Base-by-base conservation (phyloP, 2,797 vertebrate species). In the Falco peregrinus region DNA sequence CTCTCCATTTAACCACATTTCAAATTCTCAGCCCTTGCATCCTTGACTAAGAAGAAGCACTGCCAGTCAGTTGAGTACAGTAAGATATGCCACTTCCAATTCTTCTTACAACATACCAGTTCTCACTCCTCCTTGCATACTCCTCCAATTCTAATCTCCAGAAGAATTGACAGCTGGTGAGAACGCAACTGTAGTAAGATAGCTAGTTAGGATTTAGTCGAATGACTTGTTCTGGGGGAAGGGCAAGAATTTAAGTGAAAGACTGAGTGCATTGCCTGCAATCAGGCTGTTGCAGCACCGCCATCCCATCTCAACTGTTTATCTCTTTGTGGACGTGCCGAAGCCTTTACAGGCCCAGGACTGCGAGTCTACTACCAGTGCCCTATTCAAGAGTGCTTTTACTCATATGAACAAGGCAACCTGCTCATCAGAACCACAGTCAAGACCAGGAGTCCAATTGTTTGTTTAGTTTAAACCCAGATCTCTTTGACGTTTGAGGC, bases 381-480 rank as follows among this genome's bases (percentile, higher is more conserved):
- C 77, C 77, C 37, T 26, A 20, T 77, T 91, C 26, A 77, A 14
- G 29, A 91, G 43, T 65, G 29, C n/a, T 81, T 93, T 90, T 73
- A 65, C 77, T 90, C 51, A 14, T 64, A 68, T 1, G 6, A 85
- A 89, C 50, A 69, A 93, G 63, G 87, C 86, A 86, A 77, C 51
- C 60, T 60, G 80, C 84, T 92, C 64, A 50, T 91, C 78, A 93
- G 78, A 93, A 83, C 68, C n/a, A 41, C 53, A 83, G 83, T 59
- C 78, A 65, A 76, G 53, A 71, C 76, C 68, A 43, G 1, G 12
- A 94, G 76, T 79, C 51, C 70, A 65, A 21, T 74, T 74, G 45
- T 73, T 89, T 76, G 17, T 86, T 80, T 88, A 90, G 71, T 95
- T 95, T 95, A 93, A 96, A 93, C 95, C 93, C 90, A 96, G 87